phyloP scores from a whole-genome alignment of 2,113 vertebrate genomes.

The Platysteira castanea region DNA sequence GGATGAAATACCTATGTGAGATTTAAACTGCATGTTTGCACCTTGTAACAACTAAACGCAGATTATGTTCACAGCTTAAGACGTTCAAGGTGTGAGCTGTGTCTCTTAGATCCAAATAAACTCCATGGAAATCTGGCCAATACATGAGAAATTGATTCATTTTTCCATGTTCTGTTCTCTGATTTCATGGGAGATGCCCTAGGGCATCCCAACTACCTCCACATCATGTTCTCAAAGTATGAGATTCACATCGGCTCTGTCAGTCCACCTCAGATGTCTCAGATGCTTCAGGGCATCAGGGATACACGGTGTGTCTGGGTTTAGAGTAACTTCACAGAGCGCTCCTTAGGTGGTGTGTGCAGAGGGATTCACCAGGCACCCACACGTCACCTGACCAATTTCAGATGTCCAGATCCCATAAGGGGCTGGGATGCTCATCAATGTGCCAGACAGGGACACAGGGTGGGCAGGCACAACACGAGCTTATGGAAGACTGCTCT shows the following conservation, averaged over 20 bases:
- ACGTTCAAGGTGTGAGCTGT: not conserved
- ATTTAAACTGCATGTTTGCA: not conserved
- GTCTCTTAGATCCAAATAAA: not conserved
- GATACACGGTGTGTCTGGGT: rapidly evolving
- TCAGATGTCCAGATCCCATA: not conserved
- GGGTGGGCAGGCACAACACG: not conserved
- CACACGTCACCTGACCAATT: not conserved
- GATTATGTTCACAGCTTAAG: not conserved
- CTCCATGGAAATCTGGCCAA: not conserved
- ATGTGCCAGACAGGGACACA: not conserved
- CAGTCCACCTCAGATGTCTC: not conserved
- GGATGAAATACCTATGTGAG: not conserved
- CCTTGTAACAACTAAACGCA: not conserved
- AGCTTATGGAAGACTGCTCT: not conserved
- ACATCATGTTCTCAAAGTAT: not conserved
- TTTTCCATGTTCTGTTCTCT: not conserved
- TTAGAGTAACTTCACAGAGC: not conserved
- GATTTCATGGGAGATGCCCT: not conserved
- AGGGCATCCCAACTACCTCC: not conserved
- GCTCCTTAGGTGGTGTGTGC: rapidly evolving
- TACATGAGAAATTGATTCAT: rapidly evolving
- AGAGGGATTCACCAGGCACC: not conserved
- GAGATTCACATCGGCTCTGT: not conserved
- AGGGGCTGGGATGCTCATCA: not conserved
- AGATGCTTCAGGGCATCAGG: not conserved